Percentiles rank a stretch among this genome's conserved stretches.
Evolutionary conservation across 2,888 invertebrate genomes (phyloP).

Genomic region (Criorhina ranunculi): DNA sequence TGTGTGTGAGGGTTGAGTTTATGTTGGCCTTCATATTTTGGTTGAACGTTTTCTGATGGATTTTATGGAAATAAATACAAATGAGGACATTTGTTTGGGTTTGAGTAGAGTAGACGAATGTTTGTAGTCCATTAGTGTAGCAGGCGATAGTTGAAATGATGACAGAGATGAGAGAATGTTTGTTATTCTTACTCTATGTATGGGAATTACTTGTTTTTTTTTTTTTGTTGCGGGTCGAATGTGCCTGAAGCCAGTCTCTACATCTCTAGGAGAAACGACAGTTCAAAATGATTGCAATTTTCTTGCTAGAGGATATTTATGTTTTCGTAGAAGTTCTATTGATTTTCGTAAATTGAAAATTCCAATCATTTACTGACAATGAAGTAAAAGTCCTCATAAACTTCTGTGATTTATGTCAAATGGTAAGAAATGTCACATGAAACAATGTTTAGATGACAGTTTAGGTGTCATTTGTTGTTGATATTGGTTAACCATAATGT

Average conservation of each 20-base stretch:
- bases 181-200: constrained; percentile 32
- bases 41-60: constrained; percentile 38
- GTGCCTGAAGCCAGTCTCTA: constrained; percentile 21
- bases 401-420: constrained; percentile 21
- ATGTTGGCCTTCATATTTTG: constrained; percentile 65
- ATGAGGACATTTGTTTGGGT: constrained; percentile 62
- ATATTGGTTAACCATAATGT: too few relatives aligned
- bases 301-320: constrained; percentile 28
- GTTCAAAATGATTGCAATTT: constrained; percentile 51
- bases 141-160: constrained; percentile 53
- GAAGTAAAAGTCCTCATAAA: constrained; percentile 7
- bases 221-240: constrained; percentile 7
- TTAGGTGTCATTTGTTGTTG: neutral
- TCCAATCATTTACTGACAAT: constrained; percentile 47
- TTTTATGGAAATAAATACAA: constrained; percentile 74
- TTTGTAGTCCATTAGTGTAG: constrained; percentile 67
- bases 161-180: constrained; percentile 44
- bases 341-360: constrained; percentile 52
- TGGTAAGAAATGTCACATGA: neutral
- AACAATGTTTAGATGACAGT: neutral
- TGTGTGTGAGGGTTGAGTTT: too few relatives aligned
- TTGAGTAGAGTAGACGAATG: constrained; percentile 8
- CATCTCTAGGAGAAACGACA: constrained; percentile 37
- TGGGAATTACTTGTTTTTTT: constrained; percentile 11
- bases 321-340: constrained; percentile 20